Evolutionary conservation across 2,888 invertebrate genomes (phyloP).

Genomic region (Ceriagrion tenellum): DNA sequence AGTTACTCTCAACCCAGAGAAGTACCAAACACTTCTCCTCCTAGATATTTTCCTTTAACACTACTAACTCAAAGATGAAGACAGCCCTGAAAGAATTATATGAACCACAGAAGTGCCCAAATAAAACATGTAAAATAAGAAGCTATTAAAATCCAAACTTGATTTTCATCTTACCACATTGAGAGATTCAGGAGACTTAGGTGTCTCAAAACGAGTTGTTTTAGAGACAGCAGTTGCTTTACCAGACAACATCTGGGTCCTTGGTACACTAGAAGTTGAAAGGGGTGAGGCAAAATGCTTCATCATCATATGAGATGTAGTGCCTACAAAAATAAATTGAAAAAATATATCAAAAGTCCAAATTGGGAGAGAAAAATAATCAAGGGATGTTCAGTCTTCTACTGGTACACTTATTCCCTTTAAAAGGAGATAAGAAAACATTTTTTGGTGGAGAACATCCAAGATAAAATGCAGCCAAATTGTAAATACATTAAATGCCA

Average conservation of each 20-base stretch:
- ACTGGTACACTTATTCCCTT: too few relatives aligned
- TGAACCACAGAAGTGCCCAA: too few relatives aligned
- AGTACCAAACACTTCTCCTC: too few relatives aligned
- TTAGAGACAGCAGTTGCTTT: constrained; percentile 35
- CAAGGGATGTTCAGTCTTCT: not conserved
- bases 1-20: too few relatives aligned
- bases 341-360: not conserved
- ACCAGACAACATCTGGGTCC: not conserved
- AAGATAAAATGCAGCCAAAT: too few relatives aligned
- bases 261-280: not conserved
- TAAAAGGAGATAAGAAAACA: too few relatives aligned
- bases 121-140: not conserved
- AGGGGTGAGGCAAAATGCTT: constrained; percentile 43
- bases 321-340: constrained; percentile 72
- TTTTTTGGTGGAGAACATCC: too few relatives aligned
- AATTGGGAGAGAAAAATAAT: not conserved
- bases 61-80: too few relatives aligned
- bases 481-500: too few relatives aligned
- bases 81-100: too few relatives aligned
- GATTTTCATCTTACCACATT: not conserved
- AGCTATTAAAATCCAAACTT: not conserved
- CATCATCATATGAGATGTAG: constrained; percentile 67
- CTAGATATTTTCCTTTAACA: too few relatives aligned
- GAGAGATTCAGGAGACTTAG: not conserved
- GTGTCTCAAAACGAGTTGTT: constrained; percentile 66